A percentile compares a stretch with the other conserved stretches of the same genome.
Conservation (phyloP, 2,113 vertebrate genomes). For the Scartelaos histophorus region DNA sequence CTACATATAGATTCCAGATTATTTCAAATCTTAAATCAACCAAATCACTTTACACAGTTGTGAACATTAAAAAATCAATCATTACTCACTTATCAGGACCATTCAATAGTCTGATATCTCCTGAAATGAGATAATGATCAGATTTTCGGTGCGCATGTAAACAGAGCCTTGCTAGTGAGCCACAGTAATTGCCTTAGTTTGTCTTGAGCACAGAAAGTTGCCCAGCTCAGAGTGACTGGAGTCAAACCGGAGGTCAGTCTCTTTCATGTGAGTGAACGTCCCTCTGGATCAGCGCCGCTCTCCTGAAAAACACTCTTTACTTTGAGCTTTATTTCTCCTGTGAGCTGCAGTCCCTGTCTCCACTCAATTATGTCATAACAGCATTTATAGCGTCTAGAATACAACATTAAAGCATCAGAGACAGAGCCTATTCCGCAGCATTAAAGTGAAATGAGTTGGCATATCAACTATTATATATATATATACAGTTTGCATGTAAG, state of each 20-base stretch:
- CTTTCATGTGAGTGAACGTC: slow-evolving; percentile 49
- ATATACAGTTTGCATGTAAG: neutral
- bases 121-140: too few species aligned
- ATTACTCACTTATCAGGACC: too few species aligned
- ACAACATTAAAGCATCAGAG: neutral
- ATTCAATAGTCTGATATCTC: too few species aligned
- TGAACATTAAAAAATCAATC: too few species aligned
- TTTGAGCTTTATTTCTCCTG: slow-evolving; percentile 55
- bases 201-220: slow-evolving; percentile 22
- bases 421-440: neutral
- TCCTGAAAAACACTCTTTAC: slow-evolving; percentile 53
- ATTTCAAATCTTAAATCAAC: too few species aligned
- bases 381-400: neutral
- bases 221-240: slow-evolving; percentile 17
- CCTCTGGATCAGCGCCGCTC: slow-evolving; percentile 50
- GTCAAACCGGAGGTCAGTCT: slow-evolving; percentile 46
- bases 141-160: too few species aligned
- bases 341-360: slow-evolving; percentile 42
- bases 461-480: neutral
- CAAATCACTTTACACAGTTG: too few species aligned
- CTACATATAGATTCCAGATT: too few species aligned
- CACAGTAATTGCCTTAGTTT: neutral
- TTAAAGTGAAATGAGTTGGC: neutral
- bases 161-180: neutral
- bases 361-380: neutral